These are phyloP conservation scores for Torymus tubicola DNA, from an alignment of 2,888 invertebrate genomes.

Conservation along the genomic window DNA sequence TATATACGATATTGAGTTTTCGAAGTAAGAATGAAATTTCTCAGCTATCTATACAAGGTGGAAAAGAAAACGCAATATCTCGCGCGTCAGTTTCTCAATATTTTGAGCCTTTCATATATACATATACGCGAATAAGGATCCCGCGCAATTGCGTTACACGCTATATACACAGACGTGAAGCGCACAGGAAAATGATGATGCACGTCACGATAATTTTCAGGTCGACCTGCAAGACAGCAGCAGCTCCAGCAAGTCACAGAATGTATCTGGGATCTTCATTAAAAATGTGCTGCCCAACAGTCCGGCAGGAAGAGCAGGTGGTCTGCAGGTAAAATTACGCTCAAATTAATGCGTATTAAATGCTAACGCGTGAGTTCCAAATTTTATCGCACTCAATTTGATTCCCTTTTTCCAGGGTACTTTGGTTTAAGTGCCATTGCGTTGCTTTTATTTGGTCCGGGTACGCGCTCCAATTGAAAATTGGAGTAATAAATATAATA, in stretches of 20 bases:
- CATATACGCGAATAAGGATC: background rate
- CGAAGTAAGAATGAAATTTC: no score
- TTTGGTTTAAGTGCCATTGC: no score
- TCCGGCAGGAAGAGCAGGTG: conserved; percentile 94
- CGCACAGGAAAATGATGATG: conserved; percentile 26
- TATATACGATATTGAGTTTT: no score
- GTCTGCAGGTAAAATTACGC: conserved; percentile 82
- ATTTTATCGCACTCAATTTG: no score
- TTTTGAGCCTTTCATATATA: background rate
- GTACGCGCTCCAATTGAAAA: no score
- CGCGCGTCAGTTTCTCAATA: background rate
- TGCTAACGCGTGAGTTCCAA: background rate
- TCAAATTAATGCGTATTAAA: background rate
- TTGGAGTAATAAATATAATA: no score
- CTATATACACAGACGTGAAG: background rate
- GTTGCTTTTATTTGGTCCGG: no score
- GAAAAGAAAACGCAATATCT: conserved; percentile 1
- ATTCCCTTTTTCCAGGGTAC: no score
- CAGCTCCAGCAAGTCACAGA: conserved; percentile 83
- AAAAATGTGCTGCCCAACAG: conserved; percentile 96
- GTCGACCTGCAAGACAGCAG: conserved; percentile 86
- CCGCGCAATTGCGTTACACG: no score
- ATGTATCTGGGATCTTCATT: conserved; percentile 96
- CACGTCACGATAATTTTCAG: conserved; percentile 73
- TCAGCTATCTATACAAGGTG: background rate